A percentile compares a stretch with the other conserved stretches of the same genome.
Conservation (phyloP, 2,888 invertebrate genomes). For the Timema podura region DNA sequence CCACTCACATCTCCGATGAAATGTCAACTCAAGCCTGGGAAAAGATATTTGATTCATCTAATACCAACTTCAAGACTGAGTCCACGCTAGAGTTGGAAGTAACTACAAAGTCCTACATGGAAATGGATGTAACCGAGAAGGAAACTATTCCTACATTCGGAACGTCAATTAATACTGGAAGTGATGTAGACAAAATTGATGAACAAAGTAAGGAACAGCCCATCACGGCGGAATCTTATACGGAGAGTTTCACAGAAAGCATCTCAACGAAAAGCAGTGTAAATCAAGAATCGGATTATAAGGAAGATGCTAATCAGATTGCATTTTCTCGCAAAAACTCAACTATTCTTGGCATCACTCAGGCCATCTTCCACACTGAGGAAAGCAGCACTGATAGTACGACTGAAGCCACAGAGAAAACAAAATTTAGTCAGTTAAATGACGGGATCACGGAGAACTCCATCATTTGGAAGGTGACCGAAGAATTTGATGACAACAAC, state of each 20-base stretch:
- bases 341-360: conserved; percentile 4
- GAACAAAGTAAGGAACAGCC: not conserved
- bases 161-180: not conserved
- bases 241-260: not conserved
- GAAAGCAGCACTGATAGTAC: not conserved
- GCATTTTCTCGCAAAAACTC: not conserved
- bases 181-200: not conserved
- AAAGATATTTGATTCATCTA: conserved; percentile 12
- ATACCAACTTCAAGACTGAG: not conserved
- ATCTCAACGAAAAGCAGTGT: not conserved
- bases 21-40: conserved; percentile 3
- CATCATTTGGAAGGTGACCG: too few species aligned
- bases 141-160: not conserved
- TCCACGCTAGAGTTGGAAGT: too few species aligned
- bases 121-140: not conserved
- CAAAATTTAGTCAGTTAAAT: conserved; percentile 15
- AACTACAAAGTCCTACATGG: not conserved
- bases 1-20: not conserved
- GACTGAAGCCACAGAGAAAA: not conserved
- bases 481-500: too few species aligned
- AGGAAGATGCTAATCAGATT: too few species aligned
- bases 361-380: conserved; percentile 9
- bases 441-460: too few species aligned
- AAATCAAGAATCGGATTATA: not conserved
- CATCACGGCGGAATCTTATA: not conserved